Evolutionary conservation across 2,113 vertebrate species (phyloP), one percentile per base, ranked within the genome.

Genomic region (Tautogolabrus adspersus): DNA sequence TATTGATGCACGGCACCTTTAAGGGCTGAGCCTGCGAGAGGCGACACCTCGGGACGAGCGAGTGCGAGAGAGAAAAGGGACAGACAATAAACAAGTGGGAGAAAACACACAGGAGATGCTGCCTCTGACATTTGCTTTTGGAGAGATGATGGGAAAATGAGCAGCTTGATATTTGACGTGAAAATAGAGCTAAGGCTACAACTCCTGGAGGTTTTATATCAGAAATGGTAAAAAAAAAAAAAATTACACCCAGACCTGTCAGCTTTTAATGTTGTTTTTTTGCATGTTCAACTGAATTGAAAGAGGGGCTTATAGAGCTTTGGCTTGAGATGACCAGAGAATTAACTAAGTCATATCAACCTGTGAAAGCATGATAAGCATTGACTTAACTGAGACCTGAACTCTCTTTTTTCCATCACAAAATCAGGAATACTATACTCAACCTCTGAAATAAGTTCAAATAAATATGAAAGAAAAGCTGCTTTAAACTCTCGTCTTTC

Each of bases 1-100:
- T 69, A 86, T 81, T 64, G 71, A 74, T 59, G 79, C 34, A 2
- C 26, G 67, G 82, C 8, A 42, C 84, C 88, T 93, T 91, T 92
- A 91, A 93, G 86, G 72, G 84, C 22, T 0, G 12, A 67, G 78
- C 47, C 67, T 22, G 72, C 19, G 58, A 84, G 79, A 57, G 62
- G 59, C 77, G 80, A 87, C 86, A 91, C 88, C 79, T 83, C 55
- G 60, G 79, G 77, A 74, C 37, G 44, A 62, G 73, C 68, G 72
- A 82, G 83, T 74, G 73, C 40, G 55, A 72, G 78, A 52, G 49
- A n/a, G 12, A 79, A 47, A 83, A 56, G 64, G 73, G 69, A 71
- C 80, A 81, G 72, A 80, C 78, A 65, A 77, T 78, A 85, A 84
- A 84, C 67, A 82, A 82, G 87, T 47, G 68, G 64, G 63, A 51